Percentiles rank a stretch among this genome's conserved stretches.
These are phyloP conservation scores for Aleiodes alternator DNA, from an alignment of 2,888 invertebrate species.

Conservation along the genomic window DNA sequence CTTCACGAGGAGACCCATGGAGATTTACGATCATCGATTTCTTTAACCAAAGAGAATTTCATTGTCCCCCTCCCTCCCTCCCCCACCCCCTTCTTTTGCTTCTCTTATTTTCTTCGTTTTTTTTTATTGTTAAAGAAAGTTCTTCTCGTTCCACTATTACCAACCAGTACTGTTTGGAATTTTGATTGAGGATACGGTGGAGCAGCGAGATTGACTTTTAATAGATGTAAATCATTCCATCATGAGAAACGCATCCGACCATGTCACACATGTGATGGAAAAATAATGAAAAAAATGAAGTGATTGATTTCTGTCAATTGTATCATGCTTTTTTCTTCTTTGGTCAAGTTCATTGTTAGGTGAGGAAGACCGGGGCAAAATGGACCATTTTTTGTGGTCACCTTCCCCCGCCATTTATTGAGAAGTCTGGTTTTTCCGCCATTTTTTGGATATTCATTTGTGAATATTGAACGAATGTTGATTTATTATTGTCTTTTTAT, in stretches of 20 bases:
- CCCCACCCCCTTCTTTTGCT: neutral
- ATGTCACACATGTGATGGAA: slow-evolving; percentile 29
- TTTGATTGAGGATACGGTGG: slow-evolving; percentile 48
- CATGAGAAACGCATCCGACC: slow-evolving; percentile 4
- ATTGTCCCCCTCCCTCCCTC: slow-evolving; percentile 41
- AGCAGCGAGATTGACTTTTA: slow-evolving; percentile 23
- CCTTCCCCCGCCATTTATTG: too few species aligned
- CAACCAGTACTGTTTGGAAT: slow-evolving; percentile 47
- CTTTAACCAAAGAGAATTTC: slow-evolving; percentile 46
- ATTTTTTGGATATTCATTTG: too few species aligned
- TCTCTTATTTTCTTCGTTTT: slow-evolving; percentile 9
- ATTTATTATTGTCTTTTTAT: too few species aligned
- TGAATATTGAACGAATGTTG: too few species aligned
- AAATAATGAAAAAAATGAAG: slow-evolving; percentile 30
- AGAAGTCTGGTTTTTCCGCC: too few species aligned
- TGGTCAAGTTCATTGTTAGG: too few species aligned
- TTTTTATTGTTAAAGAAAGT: slow-evolving; percentile 9
- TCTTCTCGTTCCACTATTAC: slow-evolving; percentile 31
- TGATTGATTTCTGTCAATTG: slow-evolving; percentile 12
- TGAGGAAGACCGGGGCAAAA: too few species aligned
- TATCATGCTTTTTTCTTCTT: slow-evolving; percentile 14
- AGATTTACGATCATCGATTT: slow-evolving; percentile 52
- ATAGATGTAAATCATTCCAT: slow-evolving; percentile 34
- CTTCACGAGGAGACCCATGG: slow-evolving; percentile 32
- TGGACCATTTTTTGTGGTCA: too few species aligned